phyloP scores from a whole-genome alignment of 2,113 vertebrate species.

The Brachyhypopomus gauderio region DNA sequence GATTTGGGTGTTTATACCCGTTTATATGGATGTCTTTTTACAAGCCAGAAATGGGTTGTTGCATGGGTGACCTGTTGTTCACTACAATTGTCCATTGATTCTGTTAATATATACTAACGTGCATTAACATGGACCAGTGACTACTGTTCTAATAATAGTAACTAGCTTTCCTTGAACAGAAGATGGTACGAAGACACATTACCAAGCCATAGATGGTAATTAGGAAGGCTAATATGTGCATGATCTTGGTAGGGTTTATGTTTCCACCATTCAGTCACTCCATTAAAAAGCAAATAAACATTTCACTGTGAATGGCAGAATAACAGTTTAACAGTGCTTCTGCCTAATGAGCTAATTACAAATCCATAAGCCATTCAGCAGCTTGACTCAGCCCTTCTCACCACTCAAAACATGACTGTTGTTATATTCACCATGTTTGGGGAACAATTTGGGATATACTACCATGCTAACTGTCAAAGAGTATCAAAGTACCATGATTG shows the following conservation, averaged over 20 bases:
- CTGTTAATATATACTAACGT: no score
- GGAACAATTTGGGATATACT: not conserved
- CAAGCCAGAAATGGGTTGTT: no score
- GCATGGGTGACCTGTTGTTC: no score
- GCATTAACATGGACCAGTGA: no score
- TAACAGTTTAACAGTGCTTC: slow-evolving; percentile 73
- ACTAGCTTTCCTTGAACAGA: not conserved
- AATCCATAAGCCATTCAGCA: slow-evolving; percentile 62
- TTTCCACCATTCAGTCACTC: slow-evolving; percentile 68
- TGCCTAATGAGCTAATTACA: slow-evolving; percentile 71
- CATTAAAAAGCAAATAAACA: slow-evolving; percentile 72
- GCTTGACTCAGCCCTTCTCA: slow-evolving; percentile 48
- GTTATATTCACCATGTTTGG: not conserved
- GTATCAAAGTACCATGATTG: not conserved
- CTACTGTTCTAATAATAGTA: no score
- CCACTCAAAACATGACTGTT: not conserved
- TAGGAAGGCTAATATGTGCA: slow-evolving; percentile 53
- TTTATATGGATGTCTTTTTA: no score
- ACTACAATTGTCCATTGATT: no score
- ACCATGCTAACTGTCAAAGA: not conserved
- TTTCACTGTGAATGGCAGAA: slow-evolving; percentile 67
- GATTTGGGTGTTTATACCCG: no score
- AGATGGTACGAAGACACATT: not conserved
- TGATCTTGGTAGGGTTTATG: slow-evolving; percentile 66
- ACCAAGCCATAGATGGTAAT: slow-evolving; percentile 42